phyloP scores from a whole-genome alignment of 2,888 invertebrate genomes.

The Trichacis sp. region DNA sequence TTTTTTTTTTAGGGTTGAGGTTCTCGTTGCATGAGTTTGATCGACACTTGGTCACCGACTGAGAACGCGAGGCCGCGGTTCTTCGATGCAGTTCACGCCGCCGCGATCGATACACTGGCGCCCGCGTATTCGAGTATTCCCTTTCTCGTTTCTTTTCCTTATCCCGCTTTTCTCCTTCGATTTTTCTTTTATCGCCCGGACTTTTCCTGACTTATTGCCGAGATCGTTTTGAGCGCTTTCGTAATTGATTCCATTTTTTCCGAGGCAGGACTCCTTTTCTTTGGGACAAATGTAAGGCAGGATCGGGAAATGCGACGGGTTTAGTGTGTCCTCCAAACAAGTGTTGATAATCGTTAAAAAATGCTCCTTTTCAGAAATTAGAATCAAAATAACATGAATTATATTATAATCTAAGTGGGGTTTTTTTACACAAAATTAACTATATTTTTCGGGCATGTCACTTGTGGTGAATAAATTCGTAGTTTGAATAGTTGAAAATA shows the following conservation, averaged over 20 bases:
- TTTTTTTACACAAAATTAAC: no score
- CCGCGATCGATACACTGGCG: slow-evolving; percentile 59
- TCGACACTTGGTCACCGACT: slow-evolving; percentile 52
- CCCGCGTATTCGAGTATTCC: slow-evolving; percentile 50
- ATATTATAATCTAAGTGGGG: no score
- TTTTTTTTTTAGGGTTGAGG: no score
- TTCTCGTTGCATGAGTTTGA: slow-evolving; percentile 31
- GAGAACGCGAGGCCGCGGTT: slow-evolving; percentile 49
- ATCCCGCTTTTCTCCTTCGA: slow-evolving; percentile 17
- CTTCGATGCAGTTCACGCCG: slow-evolving; percentile 50
- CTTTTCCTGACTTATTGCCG: slow-evolving; percentile 31
- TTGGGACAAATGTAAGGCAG: neutral
- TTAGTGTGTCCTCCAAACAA: no score
- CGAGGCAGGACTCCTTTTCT: neutral
- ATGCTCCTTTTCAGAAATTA: no score
- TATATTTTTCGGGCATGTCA: no score
- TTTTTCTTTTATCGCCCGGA: slow-evolving; percentile 20
- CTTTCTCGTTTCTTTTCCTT: slow-evolving; percentile 15
- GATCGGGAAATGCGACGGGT: no score
- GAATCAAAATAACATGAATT: no score
- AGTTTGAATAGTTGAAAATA: no score
- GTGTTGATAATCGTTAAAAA: no score
- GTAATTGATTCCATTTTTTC: slow-evolving; percentile 28
- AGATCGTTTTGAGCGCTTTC: slow-evolving; percentile 17
- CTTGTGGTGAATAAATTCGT: no score